A percentile compares a stretch with the other conserved stretches of the same genome.
Conservation (phyloP, 2,113 vertebrate genomes). For the Chionis minor region DNA sequence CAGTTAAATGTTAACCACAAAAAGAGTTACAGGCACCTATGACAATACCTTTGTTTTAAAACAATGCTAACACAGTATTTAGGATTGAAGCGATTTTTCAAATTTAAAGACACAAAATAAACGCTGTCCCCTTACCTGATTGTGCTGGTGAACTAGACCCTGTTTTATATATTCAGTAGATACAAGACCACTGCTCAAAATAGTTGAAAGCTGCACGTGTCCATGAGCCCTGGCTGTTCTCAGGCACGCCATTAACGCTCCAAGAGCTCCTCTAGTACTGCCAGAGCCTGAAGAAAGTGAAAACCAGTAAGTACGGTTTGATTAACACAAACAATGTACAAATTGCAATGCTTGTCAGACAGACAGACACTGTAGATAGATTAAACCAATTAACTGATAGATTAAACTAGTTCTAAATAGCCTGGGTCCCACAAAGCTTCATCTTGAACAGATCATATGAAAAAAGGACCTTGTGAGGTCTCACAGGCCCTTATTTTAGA, state of each 20-base stretch:
- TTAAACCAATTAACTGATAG: no score
- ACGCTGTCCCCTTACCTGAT: constrained; percentile 79
- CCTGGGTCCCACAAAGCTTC: background rate
- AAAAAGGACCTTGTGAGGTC: background rate
- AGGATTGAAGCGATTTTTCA: background rate
- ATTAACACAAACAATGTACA: background rate
- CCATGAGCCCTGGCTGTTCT: constrained; percentile 89
- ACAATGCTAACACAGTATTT: background rate
- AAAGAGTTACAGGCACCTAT: background rate
- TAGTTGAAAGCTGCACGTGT: constrained; percentile 74
- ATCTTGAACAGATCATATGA: background rate
- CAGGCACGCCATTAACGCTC: constrained; percentile 92
- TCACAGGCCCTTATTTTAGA: background rate
- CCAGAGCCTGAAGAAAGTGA: constrained; percentile 63
- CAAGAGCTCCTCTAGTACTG: constrained; percentile 82
- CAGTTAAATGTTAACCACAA: background rate
- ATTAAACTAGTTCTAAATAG: background rate
- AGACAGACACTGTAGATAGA: no score
- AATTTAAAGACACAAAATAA: background rate
- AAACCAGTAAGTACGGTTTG: background rate
- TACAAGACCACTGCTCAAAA: constrained; percentile 80
- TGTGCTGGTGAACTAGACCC: constrained; percentile 89
- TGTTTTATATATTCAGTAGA: constrained; percentile 81
- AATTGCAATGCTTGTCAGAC: background rate
- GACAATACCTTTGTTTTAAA: background rate